Conservation (phyloP, 2,888 invertebrate genomes). For the Orthosia cruda region DNA sequence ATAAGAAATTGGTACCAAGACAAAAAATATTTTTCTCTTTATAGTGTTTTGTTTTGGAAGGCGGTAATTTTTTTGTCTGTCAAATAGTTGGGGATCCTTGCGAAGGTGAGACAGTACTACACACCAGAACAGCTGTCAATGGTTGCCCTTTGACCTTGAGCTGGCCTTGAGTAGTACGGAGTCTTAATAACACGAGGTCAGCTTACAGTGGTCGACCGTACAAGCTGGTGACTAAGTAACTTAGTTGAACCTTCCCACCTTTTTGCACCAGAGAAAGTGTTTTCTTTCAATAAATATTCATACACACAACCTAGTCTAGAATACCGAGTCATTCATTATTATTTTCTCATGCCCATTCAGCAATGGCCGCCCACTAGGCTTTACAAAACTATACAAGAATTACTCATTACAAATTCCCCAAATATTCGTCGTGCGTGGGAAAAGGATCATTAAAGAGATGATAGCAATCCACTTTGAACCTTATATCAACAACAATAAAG, state of each 20-base stretch:
- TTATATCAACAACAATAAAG: not conserved
- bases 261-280: slow-evolving; percentile 32
- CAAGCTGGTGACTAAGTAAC: not conserved
- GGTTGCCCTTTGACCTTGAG: not conserved
- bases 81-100: too few species aligned
- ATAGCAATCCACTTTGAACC: not conserved
- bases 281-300: slow-evolving; percentile 51
- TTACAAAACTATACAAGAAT: slow-evolving; percentile 42
- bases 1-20: too few species aligned
- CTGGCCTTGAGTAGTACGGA: not conserved
- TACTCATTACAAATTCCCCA: slow-evolving; percentile 62
- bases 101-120: too few species aligned
- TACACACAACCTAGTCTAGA: slow-evolving; percentile 14
- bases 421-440: slow-evolving; percentile 59
- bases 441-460: slow-evolving; percentile 46
- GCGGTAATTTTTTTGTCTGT: too few species aligned
- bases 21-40: too few species aligned
- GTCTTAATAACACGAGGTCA: not conserved
- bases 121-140: too few species aligned
- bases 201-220: not conserved
- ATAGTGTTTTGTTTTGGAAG: too few species aligned
- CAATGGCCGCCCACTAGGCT: slow-evolving; percentile 50
- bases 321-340: slow-evolving; percentile 47
- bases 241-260: not conserved
- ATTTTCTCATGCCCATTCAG: slow-evolving; percentile 37